A percentile compares a stretch with the other conserved stretches of the same genome.
Evolutionary conservation across 2,888 invertebrate species (phyloP).

Genomic region (Girardia tigrina): DNA sequence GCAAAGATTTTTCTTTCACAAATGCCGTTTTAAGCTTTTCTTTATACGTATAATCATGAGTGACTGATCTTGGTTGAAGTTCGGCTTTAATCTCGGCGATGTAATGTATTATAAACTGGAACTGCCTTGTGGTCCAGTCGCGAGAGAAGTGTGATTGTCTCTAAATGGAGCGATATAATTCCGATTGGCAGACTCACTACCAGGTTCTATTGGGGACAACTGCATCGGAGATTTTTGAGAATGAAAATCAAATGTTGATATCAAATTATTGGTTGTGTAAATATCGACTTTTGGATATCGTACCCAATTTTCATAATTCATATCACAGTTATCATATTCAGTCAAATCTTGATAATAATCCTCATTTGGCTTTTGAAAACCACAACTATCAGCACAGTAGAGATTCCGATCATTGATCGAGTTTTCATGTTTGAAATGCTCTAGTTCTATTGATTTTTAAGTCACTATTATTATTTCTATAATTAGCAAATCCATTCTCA

Average conservation of each 20-base stretch:
- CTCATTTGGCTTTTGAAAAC: neutral
- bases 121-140: neutral
- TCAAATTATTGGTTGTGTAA: neutral
- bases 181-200: neutral
- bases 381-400: neutral
- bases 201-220: neutral
- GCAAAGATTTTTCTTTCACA: no score
- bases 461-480: neutral
- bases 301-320: constrained; percentile 17
- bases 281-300: constrained; percentile 13
- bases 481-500: constrained; percentile 3
- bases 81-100: neutral
- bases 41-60: no score
- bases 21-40: no score
- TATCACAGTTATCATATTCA: constrained; percentile 18
- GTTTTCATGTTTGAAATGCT: neutral
- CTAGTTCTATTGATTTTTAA: neutral
- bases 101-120: neutral
- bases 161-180: constrained; percentile 3
- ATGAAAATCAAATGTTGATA: constrained; percentile 3
- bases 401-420: constrained; percentile 9
- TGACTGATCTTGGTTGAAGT: neutral
- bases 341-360: neutral
- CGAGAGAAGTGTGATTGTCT: neutral
- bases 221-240: constrained; percentile 20